These are phyloP conservation scores for Bombylius major DNA, from an alignment of 2,888 invertebrate genomes.

Conservation along the genomic window DNA sequence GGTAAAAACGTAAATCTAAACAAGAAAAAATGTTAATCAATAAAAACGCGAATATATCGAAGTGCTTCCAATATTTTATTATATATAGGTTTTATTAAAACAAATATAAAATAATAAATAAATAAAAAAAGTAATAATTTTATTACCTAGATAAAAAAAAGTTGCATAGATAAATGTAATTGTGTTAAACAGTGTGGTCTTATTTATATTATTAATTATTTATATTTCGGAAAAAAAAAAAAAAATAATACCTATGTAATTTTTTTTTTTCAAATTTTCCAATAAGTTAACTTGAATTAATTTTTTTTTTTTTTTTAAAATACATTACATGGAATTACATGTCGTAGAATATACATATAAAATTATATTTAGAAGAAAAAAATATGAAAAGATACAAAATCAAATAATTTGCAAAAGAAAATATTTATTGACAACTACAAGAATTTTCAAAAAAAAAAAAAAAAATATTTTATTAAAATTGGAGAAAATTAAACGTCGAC, in stretches of 20 bases:
- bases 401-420: neutral
- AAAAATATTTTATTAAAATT: no score
- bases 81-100: no score
- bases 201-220: neutral
- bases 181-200: neutral
- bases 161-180: neutral
- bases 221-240: no score
- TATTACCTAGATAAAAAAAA: no score
- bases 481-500: constrained; percentile 6
- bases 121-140: no score
- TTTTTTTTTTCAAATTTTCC: no score
- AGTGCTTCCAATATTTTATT: neutral
- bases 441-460: constrained; percentile 1
- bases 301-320: neutral
- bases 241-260: no score
- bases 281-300: neutral
- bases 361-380: neutral
- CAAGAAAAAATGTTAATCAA: no score
- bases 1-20: no score
- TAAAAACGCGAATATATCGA: neutral
- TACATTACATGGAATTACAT: no score
- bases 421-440: constrained; percentile 1
- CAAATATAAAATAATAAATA: neutral
- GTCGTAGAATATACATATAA: neutral
- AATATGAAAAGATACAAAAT: neutral